These are phyloP conservation scores for Torymus texanus DNA, from an alignment of 2,888 invertebrate species.

Conservation along the genomic window DNA sequence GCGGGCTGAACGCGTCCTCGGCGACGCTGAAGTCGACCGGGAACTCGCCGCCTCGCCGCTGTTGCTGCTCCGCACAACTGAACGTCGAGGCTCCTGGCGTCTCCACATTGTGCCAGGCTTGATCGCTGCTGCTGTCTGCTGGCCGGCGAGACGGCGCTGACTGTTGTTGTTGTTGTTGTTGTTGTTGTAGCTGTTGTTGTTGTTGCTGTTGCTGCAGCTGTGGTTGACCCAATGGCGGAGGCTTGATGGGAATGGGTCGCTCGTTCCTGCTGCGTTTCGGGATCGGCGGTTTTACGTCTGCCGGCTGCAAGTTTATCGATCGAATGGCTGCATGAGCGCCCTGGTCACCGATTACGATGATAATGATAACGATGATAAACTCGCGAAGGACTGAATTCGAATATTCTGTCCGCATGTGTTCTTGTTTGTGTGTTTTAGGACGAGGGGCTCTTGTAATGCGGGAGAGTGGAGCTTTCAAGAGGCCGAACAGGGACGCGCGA, in stretches of 20 bases:
- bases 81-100: background rate
- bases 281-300: constrained; percentile 72
- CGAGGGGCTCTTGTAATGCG: no score
- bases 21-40: no score
- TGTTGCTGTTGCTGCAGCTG: constrained; percentile 9
- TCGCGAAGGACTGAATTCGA: no score
- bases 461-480: no score
- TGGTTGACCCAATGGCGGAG: background rate
- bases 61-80: background rate
- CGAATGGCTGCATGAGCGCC: constrained; percentile 57
- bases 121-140: background rate
- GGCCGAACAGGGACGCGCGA: constrained; percentile 66
- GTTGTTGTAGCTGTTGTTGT: background rate
- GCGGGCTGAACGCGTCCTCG: background rate
- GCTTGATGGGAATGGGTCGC: constrained; percentile 64
- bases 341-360: no score
- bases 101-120: constrained; percentile 6
- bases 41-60: background rate
- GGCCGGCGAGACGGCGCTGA: no score
- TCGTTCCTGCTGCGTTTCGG: constrained; percentile 75
- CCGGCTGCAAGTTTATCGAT: constrained; percentile 61
- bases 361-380: no score
- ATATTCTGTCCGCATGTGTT: no score
- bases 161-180: constrained; percentile 26
- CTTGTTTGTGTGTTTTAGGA: no score